Percentiles rank a stretch among this genome's conserved stretches.
Evolutionary conservation across 1,140 invertebrate species (phyloP).

Genomic region (Aphis gossypii): DNA sequence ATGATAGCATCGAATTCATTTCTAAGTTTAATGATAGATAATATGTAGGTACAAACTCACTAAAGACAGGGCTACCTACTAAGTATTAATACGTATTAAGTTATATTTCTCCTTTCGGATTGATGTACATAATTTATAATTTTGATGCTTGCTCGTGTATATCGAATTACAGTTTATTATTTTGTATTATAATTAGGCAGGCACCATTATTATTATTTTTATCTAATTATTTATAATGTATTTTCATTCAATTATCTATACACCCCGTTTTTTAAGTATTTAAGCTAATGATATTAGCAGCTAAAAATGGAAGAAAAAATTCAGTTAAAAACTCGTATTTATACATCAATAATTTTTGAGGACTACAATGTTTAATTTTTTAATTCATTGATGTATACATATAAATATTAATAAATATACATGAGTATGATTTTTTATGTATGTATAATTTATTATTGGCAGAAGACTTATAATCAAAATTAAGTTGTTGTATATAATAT

Average conservation of each 20-base stretch:
- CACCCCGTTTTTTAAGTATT: neutral
- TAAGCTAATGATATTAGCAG: neutral
- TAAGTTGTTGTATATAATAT: no score
- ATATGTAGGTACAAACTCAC: neutral
- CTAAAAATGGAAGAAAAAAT: neutral
- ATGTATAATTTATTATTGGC: no score
- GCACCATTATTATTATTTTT: neutral
- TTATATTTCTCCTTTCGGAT: neutral
- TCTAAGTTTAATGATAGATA: neutral
- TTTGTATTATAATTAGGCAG: neutral
- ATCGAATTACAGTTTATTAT: slow-evolving; percentile 5
- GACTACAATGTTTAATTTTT: neutral
- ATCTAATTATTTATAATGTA: neutral
- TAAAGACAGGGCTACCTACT: neutral
- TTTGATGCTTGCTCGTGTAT: neutral
- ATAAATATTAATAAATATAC: neutral
- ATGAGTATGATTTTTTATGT: neutral
- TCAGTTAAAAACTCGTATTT: neutral
- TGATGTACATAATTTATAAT: neutral
- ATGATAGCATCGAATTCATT: neutral
- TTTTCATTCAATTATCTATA: neutral
- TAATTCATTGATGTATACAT: neutral
- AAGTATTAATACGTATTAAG: neutral
- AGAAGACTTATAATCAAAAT: no score
- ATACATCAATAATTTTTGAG: neutral